Base-by-base conservation (phyloP, 2,113 vertebrate species). In the Lasiurus borealis region DNA sequence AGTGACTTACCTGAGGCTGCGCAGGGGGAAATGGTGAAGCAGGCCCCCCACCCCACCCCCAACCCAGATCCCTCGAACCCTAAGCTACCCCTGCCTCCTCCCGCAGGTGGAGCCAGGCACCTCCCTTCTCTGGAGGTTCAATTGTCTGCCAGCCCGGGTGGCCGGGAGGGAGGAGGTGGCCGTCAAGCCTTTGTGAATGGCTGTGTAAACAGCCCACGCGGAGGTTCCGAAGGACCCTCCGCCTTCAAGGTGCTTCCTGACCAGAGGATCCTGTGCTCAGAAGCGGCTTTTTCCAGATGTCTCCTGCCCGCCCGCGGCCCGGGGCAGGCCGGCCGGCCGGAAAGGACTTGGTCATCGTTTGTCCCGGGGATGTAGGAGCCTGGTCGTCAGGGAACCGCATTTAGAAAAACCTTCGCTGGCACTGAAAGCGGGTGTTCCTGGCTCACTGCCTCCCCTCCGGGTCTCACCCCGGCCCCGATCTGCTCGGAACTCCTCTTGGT, bases 211-310 rank as follows among this genome's bases (percentile, higher is more conserved):
- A 86, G 52, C 40, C 25, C 1, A n/a, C 11, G 7, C n/a, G 23
- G 75, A 77, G 48, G 62, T 3, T 68, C 62, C 89, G 71, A 6
- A 36, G 44, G 78, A 31, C 8, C 72, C 25, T 68, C 77, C 1
- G 0, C 59, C 94, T 94, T 29, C 82, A 72, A 80, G 62, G 68
- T 85, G 85, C 81, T 93, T 94, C 93, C 96, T 85, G 77, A 69
- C 64, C 82, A 88, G 71, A 76, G 54, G 69, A 80, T 64, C 85
- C 46, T 88, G 88, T 50, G 73, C 78, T 66, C 72, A 12, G 3
- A 90, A 94, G 77, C 84, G 82, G 88, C 77, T 93, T 95, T 95
- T 88, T 23, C 87, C 92, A 93, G 90, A 85, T 72, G 72, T 48
- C 46, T 50, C 62, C 69, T 66, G 46, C 78, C 50, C 0, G 40